These are phyloP conservation scores for Plebejus argus DNA, from an alignment of 2,888 invertebrate species.

Conservation along the genomic window DNA sequence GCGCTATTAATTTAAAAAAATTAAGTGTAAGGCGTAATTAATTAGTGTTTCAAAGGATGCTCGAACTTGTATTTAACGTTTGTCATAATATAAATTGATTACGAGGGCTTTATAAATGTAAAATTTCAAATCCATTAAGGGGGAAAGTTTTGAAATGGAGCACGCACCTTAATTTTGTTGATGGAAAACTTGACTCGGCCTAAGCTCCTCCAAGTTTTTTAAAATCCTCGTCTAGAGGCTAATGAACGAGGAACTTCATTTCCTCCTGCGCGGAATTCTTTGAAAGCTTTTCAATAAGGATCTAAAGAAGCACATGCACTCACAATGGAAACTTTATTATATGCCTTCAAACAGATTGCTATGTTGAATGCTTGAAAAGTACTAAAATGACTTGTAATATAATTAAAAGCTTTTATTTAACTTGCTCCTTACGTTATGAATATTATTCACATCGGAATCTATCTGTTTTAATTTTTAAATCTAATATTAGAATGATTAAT, in stretches of 20 bases:
- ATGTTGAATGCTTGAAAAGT: neutral
- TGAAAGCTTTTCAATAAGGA: constrained; percentile 28
- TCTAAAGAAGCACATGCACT: neutral
- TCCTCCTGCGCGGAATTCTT: constrained; percentile 45
- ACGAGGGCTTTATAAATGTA: constrained; percentile 62
- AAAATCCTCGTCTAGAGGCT: constrained; percentile 56
- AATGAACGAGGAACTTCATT: constrained; percentile 75
- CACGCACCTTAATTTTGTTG: constrained; percentile 75
- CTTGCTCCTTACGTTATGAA: too few relatives aligned
- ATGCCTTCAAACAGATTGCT: neutral
- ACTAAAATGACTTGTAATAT: too few relatives aligned
- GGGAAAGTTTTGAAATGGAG: constrained; percentile 72
- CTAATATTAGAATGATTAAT: too few relatives aligned
- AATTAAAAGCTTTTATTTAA: too few relatives aligned
- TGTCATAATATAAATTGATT: constrained; percentile 61
- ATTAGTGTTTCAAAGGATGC: constrained; percentile 43
- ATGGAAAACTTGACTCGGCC: constrained; percentile 72
- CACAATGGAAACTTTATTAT: neutral
- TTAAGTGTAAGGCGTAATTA: constrained; percentile 35
- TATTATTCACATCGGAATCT: too few relatives aligned
- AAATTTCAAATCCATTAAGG: constrained; percentile 76
- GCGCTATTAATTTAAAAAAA: neutral
- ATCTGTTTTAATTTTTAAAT: too few relatives aligned
- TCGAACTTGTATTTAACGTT: constrained; percentile 42
- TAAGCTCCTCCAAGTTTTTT: constrained; percentile 64